phyloP scores from a whole-genome alignment of 2,888 invertebrate species.

The Caenorhabditis sulstoni region DNA sequence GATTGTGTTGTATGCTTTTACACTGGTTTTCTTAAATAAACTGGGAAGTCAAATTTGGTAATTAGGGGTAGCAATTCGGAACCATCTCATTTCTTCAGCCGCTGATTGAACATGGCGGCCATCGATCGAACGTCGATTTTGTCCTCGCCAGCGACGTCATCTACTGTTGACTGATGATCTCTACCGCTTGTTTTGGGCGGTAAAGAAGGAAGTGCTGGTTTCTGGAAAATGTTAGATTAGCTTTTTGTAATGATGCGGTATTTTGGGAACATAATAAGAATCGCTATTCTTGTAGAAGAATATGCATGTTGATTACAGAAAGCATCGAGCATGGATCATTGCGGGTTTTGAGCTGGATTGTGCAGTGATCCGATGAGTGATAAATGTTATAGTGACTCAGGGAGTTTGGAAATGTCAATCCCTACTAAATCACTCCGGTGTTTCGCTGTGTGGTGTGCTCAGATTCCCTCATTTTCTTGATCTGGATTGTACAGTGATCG shows the following conservation, averaged over 20 bases:
- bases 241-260: constrained; percentile 7
- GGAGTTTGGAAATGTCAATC: too few relatives aligned
- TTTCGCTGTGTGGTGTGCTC: too few relatives aligned
- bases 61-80: neutral
- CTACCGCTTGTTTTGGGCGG: constrained; percentile 21
- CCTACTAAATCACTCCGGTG: too few relatives aligned
- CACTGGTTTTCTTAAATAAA: neutral
- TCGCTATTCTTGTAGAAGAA: too few relatives aligned
- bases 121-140: constrained; percentile 49
- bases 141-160: constrained; percentile 20
- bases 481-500: too few relatives aligned
- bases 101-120: constrained; percentile 54
- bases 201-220: constrained; percentile 51
- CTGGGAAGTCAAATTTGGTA: neutral
- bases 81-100: constrained; percentile 36
- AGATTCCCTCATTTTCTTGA: too few relatives aligned
- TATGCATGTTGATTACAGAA: too few relatives aligned
- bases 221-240: constrained; percentile 26
- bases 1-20: neutral
- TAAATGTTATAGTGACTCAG: too few relatives aligned
- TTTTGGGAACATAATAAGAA: too few relatives aligned
- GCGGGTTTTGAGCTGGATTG: too few relatives aligned
- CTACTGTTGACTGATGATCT: neutral
- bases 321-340: too few relatives aligned
- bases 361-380: too few relatives aligned